Base-by-base conservation (phyloP, 2,113 vertebrate species). In the Phalacrocorax brasilianus region DNA sequence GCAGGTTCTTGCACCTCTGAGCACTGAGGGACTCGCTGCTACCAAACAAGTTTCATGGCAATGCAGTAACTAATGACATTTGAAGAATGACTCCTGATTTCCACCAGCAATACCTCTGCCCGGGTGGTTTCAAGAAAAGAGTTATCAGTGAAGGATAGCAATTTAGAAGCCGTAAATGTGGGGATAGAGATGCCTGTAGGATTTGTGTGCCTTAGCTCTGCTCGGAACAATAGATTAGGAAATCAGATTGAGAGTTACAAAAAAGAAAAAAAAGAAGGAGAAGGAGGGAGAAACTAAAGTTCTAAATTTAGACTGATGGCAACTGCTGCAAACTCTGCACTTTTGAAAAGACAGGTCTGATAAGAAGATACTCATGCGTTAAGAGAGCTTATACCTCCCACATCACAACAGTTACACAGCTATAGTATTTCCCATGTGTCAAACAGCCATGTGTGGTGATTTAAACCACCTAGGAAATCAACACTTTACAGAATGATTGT, bases 81-180 rank as follows among this genome's bases (percentile, higher is more conserved):
- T 52, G 63, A 84, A 88, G 59, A 92, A 80, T n/a, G 56, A 86
- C n/a, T 88, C 68, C 32, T 71, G 68, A 92, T 91, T 97, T 95
- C 72, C 68, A 91, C 59, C 30, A 56, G 55, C 59, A 91, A 75
- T 78, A 67, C 23, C 33, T 59, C 76, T 78, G 55, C 40, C 82
- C 68, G 68, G 21, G 75, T 89, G 65, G 73, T 84, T 93, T 86
- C 55, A 83, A 33, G 38, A 50, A 85, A 62, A 84, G 26, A 80
- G 44, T 38, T 88, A 78, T 87, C 62, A 68, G 70, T 47, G 40
- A 89, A 92, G 56, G 26, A 78, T 3, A 72, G 76, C 47, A 75
- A 74, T 92, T 94, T 78, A 68, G 79, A 67, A 93, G 66, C 27
- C 1, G 1, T 42, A 78, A 84, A 89, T 50, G 27, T 59, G 24